Evolutionary conservation across 1,140 invertebrate genomes (phyloP).

Genomic region (Coboldia fuscipes): DNA sequence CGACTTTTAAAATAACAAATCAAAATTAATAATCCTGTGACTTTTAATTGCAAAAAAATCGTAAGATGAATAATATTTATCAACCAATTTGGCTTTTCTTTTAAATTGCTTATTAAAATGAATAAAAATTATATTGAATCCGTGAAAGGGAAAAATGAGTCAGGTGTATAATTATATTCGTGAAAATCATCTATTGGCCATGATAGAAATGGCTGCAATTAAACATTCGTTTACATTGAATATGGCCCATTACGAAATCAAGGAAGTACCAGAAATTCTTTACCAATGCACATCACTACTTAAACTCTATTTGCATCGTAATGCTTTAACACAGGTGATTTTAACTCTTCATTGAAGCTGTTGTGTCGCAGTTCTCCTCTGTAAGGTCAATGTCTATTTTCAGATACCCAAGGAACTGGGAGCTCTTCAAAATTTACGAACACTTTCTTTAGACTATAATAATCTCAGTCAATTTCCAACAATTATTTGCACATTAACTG

Average conservation of each 20-base stretch:
- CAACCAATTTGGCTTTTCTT: too few relatives aligned
- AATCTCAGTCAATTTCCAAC: constrained; percentile 39
- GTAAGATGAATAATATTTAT: too few relatives aligned
- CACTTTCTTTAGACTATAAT: constrained; percentile 34
- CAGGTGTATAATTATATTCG: constrained; percentile 34
- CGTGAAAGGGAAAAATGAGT: too few relatives aligned
- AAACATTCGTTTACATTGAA: constrained; percentile 29
- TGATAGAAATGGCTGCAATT: constrained; percentile 31
- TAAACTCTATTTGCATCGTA: constrained; percentile 32
- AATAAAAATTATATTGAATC: too few relatives aligned
- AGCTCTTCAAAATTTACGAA: constrained; percentile 17
- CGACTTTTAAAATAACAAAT: too few relatives aligned
- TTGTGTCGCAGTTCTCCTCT: too few relatives aligned
- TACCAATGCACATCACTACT: constrained; percentile 27
- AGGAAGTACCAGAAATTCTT: constrained; percentile 26
- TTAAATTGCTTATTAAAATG: too few relatives aligned
- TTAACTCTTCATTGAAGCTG: too few relatives aligned
- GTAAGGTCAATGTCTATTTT: too few relatives aligned
- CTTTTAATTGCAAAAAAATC: too few relatives aligned
- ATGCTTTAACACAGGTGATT: constrained; percentile 27
- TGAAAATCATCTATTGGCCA: constrained; percentile 33
- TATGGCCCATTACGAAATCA: constrained; percentile 32
- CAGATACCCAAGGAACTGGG: constrained; percentile 15
- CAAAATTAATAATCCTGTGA: too few relatives aligned
- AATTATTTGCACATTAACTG: constrained; percentile 32